Base-by-base conservation (phyloP, 2,888 invertebrate species). In the Tethea ocularis region DNA sequence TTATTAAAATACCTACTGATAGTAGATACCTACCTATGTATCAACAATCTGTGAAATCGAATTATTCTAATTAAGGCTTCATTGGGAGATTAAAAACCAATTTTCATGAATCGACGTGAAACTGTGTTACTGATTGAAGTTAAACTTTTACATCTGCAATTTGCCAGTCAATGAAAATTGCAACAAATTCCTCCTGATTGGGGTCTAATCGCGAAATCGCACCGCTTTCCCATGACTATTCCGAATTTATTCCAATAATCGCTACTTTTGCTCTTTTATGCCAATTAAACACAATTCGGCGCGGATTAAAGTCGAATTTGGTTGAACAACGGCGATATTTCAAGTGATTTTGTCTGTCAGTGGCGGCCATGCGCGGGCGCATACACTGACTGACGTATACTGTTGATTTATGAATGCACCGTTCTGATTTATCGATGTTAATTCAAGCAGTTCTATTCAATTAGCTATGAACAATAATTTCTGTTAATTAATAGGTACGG, bases 81-180 rank as follows among this genome's bases (percentile, higher is more conserved):
- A 20, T 46, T 46, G 46, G 46, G 58, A 61, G 52, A 38, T 56
- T 15, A 60, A 60, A 63, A 60, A 63, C 66, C 69, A 71, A 78
- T 77, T 78, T 77, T 65, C 71, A 67, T 59, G 68, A 77, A 78
- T 80, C 76, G 77, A 81, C 73, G 72, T 75, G 69, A 58, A 54
- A 54, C 54, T 54, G 54, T 64, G 62, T 61, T 63, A 64, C 72
- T 82, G 85, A 87, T 87, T 84, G 83, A 82, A 80, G 77, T 75
- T 80, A 76, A 77, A 69, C 76, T 75, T 78, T 71, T 61, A 68
- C 73, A 22, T 58, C 72, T 73, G 81, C 85, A 93, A 93, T 93
- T 93, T 93, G 71, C 82, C 91, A 91, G 92, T 92, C 92, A 92
- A 86, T 91, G 91, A 67, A 90, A 89, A 93, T 92, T 91, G 91